Evolutionary conservation across 1,140 invertebrate species (phyloP), one percentile per base, ranked within the genome.

Genomic region (Dreissena rostriformis): DNA sequence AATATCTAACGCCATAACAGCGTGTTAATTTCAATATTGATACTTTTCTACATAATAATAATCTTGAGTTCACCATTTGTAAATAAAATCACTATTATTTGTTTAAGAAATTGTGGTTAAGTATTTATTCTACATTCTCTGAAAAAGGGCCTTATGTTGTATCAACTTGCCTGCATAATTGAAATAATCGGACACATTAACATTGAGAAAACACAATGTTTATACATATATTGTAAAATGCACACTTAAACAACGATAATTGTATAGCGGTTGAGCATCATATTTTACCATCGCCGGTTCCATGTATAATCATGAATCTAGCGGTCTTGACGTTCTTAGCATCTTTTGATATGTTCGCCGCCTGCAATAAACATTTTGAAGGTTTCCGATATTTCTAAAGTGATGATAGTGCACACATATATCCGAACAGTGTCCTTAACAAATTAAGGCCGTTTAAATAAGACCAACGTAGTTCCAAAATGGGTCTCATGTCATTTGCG

Each of bases 341-440:
- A 91, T 96, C 96, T 88, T 96, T 96, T 22, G 96, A 97, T 8
- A 98, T 96, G 92, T 98, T 97, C 15, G 97, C 96, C 88, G 97
- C 97, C 39, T 92, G 84, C 0, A 86, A 81, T 28, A 74, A 76
- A 82, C n/a, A n/a, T n/a, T n/a, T n/a, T n/a, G n/a, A n/a, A n/a
- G n/a, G n/a, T n/a, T n/a, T n/a, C n/a, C n/a, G n/a, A n/a, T n/a
- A n/a, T n/a, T n/a, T n/a, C n/a, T n/a, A n/a, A n/a, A n/a, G n/a
- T n/a, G n/a, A n/a, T n/a, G n/a, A n/a, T n/a, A n/a, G n/a, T n/a
- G n/a, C n/a, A n/a, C n/a, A n/a, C n/a, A n/a, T n/a, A n/a, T n/a
- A n/a, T n/a, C n/a, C n/a, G n/a, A n/a, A n/a, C n/a, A n/a, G n/a
- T n/a, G n/a, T n/a, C n/a, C n/a, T n/a, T n/a, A n/a, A n/a, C n/a